Evolutionary conservation across 2,797 vertebrate species (phyloP), one percentile per base, ranked within the genome.

Genomic region (Crenichthys baileyi): DNA sequence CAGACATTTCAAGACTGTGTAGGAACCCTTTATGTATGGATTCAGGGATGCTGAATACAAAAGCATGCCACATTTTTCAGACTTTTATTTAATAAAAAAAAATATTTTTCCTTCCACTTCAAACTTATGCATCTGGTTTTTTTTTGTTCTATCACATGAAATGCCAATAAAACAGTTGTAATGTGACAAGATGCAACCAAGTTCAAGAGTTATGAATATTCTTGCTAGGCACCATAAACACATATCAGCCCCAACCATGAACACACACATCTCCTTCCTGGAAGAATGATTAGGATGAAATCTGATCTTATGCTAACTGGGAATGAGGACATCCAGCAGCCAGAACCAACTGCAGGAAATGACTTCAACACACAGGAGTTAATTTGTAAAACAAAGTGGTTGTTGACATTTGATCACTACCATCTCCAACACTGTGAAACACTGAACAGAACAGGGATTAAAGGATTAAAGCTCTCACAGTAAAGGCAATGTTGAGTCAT

Each of bases 321-420:
- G 26, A 82, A 26, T 20, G 67, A 79, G 67, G 72, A 65, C 8
- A 8, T 50, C 67, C 31, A 70, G 51, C 55, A 48, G 55, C 48
- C 24, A 75, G 60, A 75, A 74, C 29, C 63, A 72, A 7, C 71
- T 8, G 44, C 74, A 83, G 81, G 79, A 85, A 81, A 70, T 76
- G 3, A 80, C 65, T 65, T 83, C 39, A 50, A 75, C 71, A 81
- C 61, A 70, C 29, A 75, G 31, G 8, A 9, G 72, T 77, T 70
- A 18, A 75, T 60, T 79, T 77, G 74, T 55, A 36, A 71, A 84
- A 81, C 60, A 11, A 77, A 85, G 81, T 44, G 0, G 56, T 22
- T 79, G 71, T 70, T 81, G 76, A 85, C 50, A 77, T 68, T 36
- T 75, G 75, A 84, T 63, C 70, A 4, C 22, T 11, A 26, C n/a